These are phyloP conservation scores for Cossypha niveicapilla DNA, from an alignment of 2,797 vertebrate species.

Conservation along the genomic window DNA sequence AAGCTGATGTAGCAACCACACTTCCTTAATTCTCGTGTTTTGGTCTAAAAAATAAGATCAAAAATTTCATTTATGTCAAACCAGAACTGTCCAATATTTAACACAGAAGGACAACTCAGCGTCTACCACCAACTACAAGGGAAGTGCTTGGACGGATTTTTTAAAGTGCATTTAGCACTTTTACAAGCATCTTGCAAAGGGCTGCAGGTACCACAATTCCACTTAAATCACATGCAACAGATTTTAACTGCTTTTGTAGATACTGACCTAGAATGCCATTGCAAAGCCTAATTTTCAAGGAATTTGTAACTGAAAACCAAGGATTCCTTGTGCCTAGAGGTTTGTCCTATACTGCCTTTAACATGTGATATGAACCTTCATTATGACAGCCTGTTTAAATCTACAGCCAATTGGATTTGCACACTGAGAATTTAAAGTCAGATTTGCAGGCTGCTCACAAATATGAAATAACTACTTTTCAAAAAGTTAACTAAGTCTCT, in stretches of 20 bases:
- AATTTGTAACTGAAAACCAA: neutral
- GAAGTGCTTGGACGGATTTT: neutral
- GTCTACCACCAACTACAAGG: neutral
- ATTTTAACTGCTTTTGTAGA: neutral
- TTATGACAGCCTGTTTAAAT: neutral
- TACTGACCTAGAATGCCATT: neutral
- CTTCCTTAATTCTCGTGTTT: neutral
- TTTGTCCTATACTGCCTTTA: neutral
- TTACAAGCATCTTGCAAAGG: neutral
- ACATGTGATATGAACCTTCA: neutral
- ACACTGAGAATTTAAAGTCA: neutral
- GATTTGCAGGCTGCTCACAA: neutral
- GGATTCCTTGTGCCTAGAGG: neutral
- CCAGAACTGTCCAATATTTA: neutral
- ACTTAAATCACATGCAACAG: neutral
- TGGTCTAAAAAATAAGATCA: neutral
- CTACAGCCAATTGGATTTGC: neutral
- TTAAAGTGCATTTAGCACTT: neutral
- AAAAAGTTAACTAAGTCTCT: neutral
- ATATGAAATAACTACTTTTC: neutral
- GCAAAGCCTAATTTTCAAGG: neutral
- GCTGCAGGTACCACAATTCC: neutral
- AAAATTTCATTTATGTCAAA: neutral
- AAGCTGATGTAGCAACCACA: neutral
- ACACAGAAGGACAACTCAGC: neutral